Base-by-base conservation (phyloP, 2,797 vertebrate genomes). In the Mus caroli region DNA sequence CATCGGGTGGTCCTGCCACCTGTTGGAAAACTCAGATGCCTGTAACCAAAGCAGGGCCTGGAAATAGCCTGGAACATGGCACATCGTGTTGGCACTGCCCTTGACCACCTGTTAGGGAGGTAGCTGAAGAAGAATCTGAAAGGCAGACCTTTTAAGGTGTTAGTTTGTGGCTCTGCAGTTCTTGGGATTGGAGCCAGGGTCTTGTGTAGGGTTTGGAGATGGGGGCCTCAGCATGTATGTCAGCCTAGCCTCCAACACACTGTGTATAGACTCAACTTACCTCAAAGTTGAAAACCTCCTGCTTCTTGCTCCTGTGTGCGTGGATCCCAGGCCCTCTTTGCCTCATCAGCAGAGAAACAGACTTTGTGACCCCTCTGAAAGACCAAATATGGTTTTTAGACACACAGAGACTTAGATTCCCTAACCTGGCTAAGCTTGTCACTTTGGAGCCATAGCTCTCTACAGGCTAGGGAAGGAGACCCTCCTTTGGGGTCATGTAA, bases 1-100 rank as follows among this genome's bases (percentile, higher is more conserved):
- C 90, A 1, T 84, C 11, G 90, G 95, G 95, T 76, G 96, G 93
- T 97, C 96, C 92, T 1, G 3, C 78, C 96, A 94, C 94, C 96
- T 96, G 96, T 92, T 46, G 69, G 56, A 89, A 95, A 79, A 34
- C 75, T 95, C 28, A 50, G 69, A 94, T 87, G 92, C 94, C 95
- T 92, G 94, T 91, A 96, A 96, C 92, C 54, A 88, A 92, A 96
- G 94, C 90, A 92, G 67, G n/a, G 62, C 78, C 92, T 56, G 77
- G 77, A 94, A 92, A 96, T 86, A 95, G 88, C 77, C 24, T 1
- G 60, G 95, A 75, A 88, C 52, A 3, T 1, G 64, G 90, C 73
- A 40, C 20, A 1, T 40, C 60, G 4, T 1, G 0, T 22, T 8
- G 90, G 31, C 0, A 20, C 87, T 24, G 82, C 50, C 60, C 71